Percentiles rank a stretch among this genome's conserved stretches.
These are phyloP conservation scores for Cacatua alba DNA, from an alignment of 2,113 vertebrate genomes.

Conservation along the genomic window DNA sequence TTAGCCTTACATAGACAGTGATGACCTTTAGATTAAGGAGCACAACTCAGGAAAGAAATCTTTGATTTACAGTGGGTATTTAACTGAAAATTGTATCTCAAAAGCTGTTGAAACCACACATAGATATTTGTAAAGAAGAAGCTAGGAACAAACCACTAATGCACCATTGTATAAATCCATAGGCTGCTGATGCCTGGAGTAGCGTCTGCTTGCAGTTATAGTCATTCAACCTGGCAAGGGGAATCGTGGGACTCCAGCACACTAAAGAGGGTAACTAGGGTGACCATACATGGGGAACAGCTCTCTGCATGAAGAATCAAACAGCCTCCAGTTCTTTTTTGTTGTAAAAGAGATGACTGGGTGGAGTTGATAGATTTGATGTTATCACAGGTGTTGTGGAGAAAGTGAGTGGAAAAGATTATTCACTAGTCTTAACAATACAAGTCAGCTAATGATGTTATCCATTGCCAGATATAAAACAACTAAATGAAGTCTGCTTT, in stretches of 20 bases:
- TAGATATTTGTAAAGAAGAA: neutral
- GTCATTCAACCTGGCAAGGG: neutral
- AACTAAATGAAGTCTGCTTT: neutral
- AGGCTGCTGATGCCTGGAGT: neutral
- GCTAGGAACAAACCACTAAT: neutral
- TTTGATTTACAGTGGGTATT: neutral
- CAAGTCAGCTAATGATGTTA: neutral
- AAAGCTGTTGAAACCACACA: neutral
- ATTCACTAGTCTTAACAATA: neutral
- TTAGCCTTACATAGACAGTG: neutral
- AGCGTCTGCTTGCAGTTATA: neutral
- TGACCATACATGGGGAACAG: neutral
- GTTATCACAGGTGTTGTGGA: neutral
- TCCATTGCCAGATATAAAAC: neutral
- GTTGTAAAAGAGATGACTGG: neutral
- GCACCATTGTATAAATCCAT: neutral
- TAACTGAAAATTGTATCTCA: neutral
- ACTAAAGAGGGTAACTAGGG: neutral
- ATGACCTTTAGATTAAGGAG: neutral
- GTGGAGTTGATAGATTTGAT: neutral
- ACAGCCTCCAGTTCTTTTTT: neutral
- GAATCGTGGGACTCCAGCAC: neutral
- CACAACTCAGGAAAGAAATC: neutral
- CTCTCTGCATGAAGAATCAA: neutral
- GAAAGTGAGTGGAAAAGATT: conserved; percentile 12